A percentile compares a stretch with the other conserved stretches of the same genome.
phyloP scores from a whole-genome alignment of 1,140 invertebrate genomes.

The Sinonovacula constricta region DNA sequence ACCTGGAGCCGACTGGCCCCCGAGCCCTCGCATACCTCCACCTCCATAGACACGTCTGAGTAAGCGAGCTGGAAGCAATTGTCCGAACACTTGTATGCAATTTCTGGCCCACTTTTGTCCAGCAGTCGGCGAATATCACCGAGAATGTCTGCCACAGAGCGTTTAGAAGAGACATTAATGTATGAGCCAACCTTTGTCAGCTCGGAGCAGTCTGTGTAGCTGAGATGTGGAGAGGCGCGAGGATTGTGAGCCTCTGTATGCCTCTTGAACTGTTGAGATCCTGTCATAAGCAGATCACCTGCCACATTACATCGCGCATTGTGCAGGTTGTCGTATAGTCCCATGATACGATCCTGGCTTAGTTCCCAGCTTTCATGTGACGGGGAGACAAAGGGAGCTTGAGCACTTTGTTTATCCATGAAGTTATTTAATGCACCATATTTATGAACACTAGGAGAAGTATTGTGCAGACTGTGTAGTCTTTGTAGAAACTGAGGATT shows the following conservation, averaged over 20 bases:
- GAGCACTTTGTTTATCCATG: slow-evolving; percentile 29
- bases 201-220: slow-evolving; percentile 4
- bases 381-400: slow-evolving; percentile 1
- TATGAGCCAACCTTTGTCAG: slow-evolving; percentile 55
- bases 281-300: slow-evolving; percentile 32
- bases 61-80: slow-evolving; percentile 84
- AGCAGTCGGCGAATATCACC: slow-evolving; percentile 90
- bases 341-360: slow-evolving; percentile 33
- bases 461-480: slow-evolving; percentile 33
- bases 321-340: slow-evolving; percentile 16
- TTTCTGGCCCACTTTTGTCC: slow-evolving; percentile 85
- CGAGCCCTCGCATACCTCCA: slow-evolving; percentile 84
- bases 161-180: slow-evolving; percentile 59
- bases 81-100: slow-evolving; percentile 77
- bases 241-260: slow-evolving; percentile 12
- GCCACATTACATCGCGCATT: neutral
- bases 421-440: slow-evolving; percentile 20
- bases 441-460: neutral
- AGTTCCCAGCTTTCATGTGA: slow-evolving; percentile 38
- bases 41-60: slow-evolving; percentile 91
- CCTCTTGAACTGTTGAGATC: slow-evolving; percentile 9
- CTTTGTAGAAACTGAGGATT: slow-evolving; percentile 20
- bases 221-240: slow-evolving; percentile 11
- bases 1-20: slow-evolving; percentile 89
- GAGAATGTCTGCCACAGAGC: slow-evolving; percentile 83